phyloP scores from a whole-genome alignment of 2,113 vertebrate genomes.

The Chinchilla lanigera region DNA sequence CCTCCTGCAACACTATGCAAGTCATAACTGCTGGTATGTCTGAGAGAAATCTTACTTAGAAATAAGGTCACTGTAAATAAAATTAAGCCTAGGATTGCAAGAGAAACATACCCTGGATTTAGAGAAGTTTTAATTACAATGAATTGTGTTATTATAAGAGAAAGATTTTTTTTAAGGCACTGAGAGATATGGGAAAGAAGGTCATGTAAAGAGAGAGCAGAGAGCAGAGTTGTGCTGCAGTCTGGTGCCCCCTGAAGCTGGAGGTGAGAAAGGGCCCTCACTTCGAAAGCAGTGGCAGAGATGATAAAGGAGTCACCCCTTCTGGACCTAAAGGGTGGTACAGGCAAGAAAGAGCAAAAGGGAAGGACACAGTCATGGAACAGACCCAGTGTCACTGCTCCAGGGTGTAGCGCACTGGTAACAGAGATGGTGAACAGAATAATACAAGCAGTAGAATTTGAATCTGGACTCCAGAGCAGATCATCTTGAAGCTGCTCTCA shows the following conservation, averaged over 20 bases:
- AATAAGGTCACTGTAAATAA: neutral
- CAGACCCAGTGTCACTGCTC: neutral
- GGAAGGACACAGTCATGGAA: accelerated
- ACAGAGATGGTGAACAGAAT: neutral
- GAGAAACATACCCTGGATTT: neutral
- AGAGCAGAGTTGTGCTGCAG: neutral
- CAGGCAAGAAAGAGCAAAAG: neutral
- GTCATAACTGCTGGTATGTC: neutral
- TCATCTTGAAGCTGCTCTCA: neutral
- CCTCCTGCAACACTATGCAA: neutral
- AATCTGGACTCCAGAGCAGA: neutral
- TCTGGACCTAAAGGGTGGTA: neutral
- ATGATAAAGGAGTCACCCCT: neutral
- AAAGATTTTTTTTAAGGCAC: neutral
- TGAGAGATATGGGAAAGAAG: neutral
- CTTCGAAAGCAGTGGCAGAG: neutral
- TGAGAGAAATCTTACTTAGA: neutral
- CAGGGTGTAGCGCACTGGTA: neutral
- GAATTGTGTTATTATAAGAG: neutral
- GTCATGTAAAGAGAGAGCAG: neutral
- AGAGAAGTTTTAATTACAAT: neutral
- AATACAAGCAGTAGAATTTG: neutral
- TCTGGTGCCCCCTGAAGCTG: neutral
- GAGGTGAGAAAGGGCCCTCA: neutral
- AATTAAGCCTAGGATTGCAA: neutral